These are phyloP conservation scores for Druon quercuslanigerum DNA, from an alignment of 1,140 invertebrate genomes.

Conservation along the genomic window DNA sequence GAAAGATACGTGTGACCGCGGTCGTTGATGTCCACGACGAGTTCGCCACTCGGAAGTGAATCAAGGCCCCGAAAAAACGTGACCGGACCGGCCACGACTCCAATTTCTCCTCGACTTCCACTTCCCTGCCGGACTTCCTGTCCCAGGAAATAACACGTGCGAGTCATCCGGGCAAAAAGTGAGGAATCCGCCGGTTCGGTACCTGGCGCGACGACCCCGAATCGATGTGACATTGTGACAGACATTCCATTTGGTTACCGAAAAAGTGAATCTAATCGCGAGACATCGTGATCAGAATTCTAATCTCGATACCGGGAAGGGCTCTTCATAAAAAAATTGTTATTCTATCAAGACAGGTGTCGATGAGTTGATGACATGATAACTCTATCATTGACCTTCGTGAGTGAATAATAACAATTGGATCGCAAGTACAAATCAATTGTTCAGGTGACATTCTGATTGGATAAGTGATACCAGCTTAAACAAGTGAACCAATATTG, in stretches of 20 bases:
- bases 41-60: background rate
- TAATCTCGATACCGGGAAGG: no score
- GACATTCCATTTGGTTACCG: background rate
- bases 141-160: conserved; percentile 4
- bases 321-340: no score
- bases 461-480: background rate
- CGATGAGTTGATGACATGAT: no score
- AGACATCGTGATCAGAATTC: background rate
- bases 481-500: background rate
- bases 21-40: background rate
- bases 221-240: background rate
- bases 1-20: conserved; percentile 45
- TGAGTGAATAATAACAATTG: no score
- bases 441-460: background rate
- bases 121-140: conserved; percentile 3
- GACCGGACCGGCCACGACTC: background rate
- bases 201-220: conserved; percentile 10
- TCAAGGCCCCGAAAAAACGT: background rate
- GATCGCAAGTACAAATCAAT: no score
- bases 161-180: background rate
- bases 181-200: background rate
- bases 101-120: background rate
- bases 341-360: no score
- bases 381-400: no score
- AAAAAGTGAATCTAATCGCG: background rate